These are phyloP conservation scores for Phoebastria nigripes DNA, from an alignment of 2,797 vertebrate species.

Conservation along the genomic window DNA sequence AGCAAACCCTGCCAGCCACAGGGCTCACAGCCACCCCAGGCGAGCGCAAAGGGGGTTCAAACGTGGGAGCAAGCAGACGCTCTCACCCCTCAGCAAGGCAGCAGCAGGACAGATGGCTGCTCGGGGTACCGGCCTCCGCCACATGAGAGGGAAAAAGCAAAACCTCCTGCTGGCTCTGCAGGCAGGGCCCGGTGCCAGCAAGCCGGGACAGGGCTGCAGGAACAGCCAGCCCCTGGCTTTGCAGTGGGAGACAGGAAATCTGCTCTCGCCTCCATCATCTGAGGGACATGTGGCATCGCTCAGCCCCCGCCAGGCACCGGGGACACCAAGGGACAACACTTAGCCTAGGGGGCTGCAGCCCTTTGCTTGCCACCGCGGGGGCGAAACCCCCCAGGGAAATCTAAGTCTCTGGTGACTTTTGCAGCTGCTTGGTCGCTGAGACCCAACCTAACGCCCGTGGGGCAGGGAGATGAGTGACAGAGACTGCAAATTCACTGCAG, in stretches of 20 bases:
- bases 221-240: neutral
- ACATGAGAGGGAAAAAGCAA: neutral
- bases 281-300: rapidly evolving
- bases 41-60: rapidly evolving
- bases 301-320: rapidly evolving
- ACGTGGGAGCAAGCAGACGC: rapidly evolving
- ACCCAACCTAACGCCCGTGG: rapidly evolving
- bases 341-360: neutral
- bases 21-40: neutral
- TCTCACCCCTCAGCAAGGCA: rapidly evolving
- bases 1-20: neutral
- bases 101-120: neutral
- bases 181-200: rapidly evolving
- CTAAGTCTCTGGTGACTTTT: rapidly evolving
- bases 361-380: neutral
- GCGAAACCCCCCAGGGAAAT: neutral
- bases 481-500: rapidly evolving
- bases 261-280: neutral
- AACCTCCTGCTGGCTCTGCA: neutral
- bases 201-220: neutral
- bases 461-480: neutral
- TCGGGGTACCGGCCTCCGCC: rapidly evolving
- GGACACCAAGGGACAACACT: neutral
- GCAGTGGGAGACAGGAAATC: neutral
- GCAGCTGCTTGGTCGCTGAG: neutral